Evolutionary conservation across 1,140 invertebrate species (phyloP).

Genomic region (Sogatella furcifera): DNA sequence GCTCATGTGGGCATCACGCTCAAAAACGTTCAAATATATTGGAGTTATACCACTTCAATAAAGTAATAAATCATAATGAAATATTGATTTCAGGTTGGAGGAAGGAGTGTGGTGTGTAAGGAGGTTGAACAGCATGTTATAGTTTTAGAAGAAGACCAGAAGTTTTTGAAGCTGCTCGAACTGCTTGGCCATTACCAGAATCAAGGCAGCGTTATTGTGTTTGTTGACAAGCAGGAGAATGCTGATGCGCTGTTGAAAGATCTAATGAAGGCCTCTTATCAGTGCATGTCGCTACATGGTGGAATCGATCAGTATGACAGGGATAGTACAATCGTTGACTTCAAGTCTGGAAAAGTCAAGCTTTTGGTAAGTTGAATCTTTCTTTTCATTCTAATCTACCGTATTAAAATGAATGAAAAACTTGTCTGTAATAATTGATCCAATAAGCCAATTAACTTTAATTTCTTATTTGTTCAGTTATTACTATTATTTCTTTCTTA

Average conservation of each 20-base stretch:
- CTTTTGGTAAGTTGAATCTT: slow-evolving; percentile 38
- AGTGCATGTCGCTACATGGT: slow-evolving; percentile 93
- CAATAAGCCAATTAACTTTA: no score
- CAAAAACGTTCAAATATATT: no score
- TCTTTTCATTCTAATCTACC: no score
- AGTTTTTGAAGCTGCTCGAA: slow-evolving; percentile 95
- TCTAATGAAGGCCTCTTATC: slow-evolving; percentile 92
- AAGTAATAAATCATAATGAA: no score
- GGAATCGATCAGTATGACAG: slow-evolving; percentile 99
- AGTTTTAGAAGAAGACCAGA: slow-evolving; percentile 91
- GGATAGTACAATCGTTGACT: slow-evolving; percentile 95
- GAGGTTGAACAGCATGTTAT: slow-evolving; percentile 95
- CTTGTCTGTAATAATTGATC: no score
- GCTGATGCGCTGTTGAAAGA: slow-evolving; percentile 91
- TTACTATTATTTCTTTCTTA: no score
- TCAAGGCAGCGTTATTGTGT: slow-evolving; percentile 88
- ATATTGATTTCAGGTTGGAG: slow-evolving; percentile 60
- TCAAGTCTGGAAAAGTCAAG: slow-evolving; percentile 87
- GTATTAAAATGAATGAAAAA: background rate
- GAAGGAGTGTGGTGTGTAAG: slow-evolving; percentile 93
- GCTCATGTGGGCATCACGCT: no score
- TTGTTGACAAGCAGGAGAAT: slow-evolving; percentile 98
- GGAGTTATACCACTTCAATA: no score
- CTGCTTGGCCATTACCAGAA: slow-evolving; percentile 90
- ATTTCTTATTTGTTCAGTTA: no score